A percentile compares a stretch with the other conserved stretches of the same genome.
Evolutionary conservation across 2,113 vertebrate species (phyloP).

Genomic region (Tiliqua scincoides): DNA sequence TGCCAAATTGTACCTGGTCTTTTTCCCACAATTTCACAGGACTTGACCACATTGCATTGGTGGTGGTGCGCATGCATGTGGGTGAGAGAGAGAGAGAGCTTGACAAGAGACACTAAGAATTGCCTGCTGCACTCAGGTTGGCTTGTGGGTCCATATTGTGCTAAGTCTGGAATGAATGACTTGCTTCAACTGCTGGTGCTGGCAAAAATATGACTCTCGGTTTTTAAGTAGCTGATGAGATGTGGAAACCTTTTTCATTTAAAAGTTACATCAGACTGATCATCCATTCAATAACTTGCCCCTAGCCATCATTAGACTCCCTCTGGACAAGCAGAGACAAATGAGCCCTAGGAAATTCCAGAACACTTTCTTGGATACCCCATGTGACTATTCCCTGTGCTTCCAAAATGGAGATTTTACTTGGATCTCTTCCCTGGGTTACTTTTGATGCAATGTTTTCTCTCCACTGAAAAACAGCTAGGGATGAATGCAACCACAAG

Average conservation of each 20-base stretch:
- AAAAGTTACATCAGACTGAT: background rate
- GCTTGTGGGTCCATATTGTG: background rate
- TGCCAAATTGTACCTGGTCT: conserved; percentile 26
- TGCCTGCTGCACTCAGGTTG: background rate
- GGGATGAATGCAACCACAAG: background rate
- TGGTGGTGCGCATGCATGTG: background rate
- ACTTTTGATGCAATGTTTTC: background rate
- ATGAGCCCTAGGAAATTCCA: background rate
- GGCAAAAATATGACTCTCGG: background rate
- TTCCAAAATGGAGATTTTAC: background rate
- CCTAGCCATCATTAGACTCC: background rate
- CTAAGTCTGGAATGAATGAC: background rate
- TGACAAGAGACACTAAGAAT: background rate
- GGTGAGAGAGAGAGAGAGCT: background rate
- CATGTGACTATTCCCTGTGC: background rate
- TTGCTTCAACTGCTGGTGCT: background rate
- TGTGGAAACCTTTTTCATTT: background rate
- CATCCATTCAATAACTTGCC: background rate
- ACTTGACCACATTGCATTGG: fast-evolving
- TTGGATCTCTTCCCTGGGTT: background rate
- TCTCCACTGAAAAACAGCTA: background rate
- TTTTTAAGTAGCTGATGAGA: background rate
- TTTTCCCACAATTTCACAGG: conserved; percentile 35
- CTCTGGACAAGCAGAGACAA: background rate
- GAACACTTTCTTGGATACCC: background rate